Evolutionary conservation across 2,113 vertebrate genomes (phyloP), one percentile per base, ranked within the genome.

Genomic region (Xiphophorus couchianus): DNA sequence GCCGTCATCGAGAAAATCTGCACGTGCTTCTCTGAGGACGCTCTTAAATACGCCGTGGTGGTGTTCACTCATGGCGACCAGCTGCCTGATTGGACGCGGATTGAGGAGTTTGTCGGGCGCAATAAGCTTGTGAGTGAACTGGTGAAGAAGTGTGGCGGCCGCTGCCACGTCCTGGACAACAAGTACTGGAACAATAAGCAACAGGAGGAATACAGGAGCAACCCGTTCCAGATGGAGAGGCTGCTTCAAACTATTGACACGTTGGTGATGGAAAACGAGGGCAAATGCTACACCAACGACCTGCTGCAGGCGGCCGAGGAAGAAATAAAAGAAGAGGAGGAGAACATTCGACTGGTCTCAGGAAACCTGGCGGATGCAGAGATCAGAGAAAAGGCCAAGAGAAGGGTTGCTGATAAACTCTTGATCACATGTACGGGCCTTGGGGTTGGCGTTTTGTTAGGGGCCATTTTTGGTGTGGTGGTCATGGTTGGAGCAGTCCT

Each of bases 311-410:
- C 0, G 1, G 33, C 65, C 29, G 35, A 76, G 44, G 0, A 8
- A 14, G 51, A 75, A 37, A 66, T 71, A 54, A 12, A 69, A 17
- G 1, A 22, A 35, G 72, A 31, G 48, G 51, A 33, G 10, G 17
- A 35, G 31, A 1, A 0, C 5, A 62, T 66, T 11, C 48, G 7
- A 33, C 9, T 33, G 29, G 22, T 14, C 25, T 14, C 15, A 66
- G 64, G 25, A 37, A 39, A 11, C 25, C 33, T 39, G 25, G 27
- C 31, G 54, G 14, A 17, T 1, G 28, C 15, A 44, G 66, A 31
- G 22, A 68, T 78, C n/a, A 76, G 4, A 67, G 6, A 5, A 0
- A 29, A n/a, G 19, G 37, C 94, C 77, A 95, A 95, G 91, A 25
- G 0, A 6, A 71, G 0, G 0, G 9, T 63, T 1, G 48, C 6